Conservation (phyloP, 2,113 vertebrate species). For the Zeus faber region DNA sequence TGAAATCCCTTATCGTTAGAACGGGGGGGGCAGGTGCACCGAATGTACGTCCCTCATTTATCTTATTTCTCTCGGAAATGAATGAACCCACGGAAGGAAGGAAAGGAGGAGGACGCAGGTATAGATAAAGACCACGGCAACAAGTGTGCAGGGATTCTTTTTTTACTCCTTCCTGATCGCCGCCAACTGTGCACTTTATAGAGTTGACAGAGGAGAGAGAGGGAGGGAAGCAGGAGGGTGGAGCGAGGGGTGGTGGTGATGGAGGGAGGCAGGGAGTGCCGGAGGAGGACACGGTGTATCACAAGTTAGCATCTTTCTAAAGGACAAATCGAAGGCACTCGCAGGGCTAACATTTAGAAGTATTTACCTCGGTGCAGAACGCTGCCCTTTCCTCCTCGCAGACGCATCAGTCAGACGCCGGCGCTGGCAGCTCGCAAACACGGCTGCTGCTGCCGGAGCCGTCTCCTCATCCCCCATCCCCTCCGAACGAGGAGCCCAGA, state of each 20-base stretch:
- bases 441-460: too few relatives aligned
- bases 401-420: constrained; percentile 49
- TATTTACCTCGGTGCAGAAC: constrained; percentile 70
- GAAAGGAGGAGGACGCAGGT: constrained; percentile 13
- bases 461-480: too few relatives aligned
- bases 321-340: constrained; percentile 70
- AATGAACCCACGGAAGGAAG: constrained; percentile 23
- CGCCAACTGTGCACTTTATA: too few relatives aligned
- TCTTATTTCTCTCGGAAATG: constrained; percentile 71
- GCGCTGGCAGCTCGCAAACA: constrained; percentile 34
- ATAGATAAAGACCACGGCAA: constrained; percentile 62
- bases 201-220: constrained; percentile 7
- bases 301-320: constrained; percentile 60
- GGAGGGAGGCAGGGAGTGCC: constrained; percentile 1
- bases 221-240: constrained; percentile 33
- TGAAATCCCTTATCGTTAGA: constrained; percentile 79
- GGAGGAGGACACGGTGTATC: constrained; percentile 51
- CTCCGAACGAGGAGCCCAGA: too few relatives aligned
- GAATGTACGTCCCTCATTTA: constrained; percentile 75
- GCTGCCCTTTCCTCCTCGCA: constrained; percentile 63
- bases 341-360: constrained; percentile 62
- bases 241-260: constrained; percentile 16
- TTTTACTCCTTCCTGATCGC: constrained; percentile 5
- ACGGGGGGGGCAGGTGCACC: constrained; percentile 63
- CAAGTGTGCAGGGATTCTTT: constrained; percentile 58